Evolutionary conservation across 2,888 invertebrate species (phyloP).

Genomic region (Luffia ferchaultella): DNA sequence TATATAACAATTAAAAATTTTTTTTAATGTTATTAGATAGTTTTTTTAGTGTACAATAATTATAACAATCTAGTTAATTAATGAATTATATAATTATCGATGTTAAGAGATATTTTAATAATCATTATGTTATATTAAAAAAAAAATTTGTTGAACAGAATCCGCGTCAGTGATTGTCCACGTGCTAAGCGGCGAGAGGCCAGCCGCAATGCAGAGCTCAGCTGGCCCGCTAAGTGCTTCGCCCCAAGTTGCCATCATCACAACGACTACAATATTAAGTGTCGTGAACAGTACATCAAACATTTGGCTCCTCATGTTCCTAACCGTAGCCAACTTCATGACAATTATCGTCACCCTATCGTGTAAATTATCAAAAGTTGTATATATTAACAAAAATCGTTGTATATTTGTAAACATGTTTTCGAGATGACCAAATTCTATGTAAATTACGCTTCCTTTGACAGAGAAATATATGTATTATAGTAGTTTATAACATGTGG

Average conservation of each 20-base stretch:
- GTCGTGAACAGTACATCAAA: conserved; percentile 18
- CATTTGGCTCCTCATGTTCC: background rate
- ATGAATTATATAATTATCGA: no score
- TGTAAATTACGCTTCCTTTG: background rate
- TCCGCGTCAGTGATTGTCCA: conserved; percentile 85
- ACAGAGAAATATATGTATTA: background rate
- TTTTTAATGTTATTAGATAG: no score
- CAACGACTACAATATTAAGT: conserved; percentile 32
- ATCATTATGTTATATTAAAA: no score
- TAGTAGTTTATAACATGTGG: background rate
- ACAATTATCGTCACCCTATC: background rate
- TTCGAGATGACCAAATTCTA: background rate
- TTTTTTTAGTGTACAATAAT: no score
- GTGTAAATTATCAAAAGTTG: background rate
- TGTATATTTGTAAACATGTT: background rate
- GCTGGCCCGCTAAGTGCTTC: conserved; percentile 35
- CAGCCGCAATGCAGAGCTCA: conserved; percentile 71
- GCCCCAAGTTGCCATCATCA: conserved; percentile 35
- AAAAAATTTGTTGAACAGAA: no score
- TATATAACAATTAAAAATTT: no score
- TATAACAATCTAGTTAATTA: no score
- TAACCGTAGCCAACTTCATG: background rate
- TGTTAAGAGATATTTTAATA: no score
- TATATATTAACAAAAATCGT: background rate
- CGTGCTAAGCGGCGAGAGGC: conserved; percentile 79